phyloP scores from a whole-genome alignment of 2,113 vertebrate species.

The Smithornis capensis region DNA sequence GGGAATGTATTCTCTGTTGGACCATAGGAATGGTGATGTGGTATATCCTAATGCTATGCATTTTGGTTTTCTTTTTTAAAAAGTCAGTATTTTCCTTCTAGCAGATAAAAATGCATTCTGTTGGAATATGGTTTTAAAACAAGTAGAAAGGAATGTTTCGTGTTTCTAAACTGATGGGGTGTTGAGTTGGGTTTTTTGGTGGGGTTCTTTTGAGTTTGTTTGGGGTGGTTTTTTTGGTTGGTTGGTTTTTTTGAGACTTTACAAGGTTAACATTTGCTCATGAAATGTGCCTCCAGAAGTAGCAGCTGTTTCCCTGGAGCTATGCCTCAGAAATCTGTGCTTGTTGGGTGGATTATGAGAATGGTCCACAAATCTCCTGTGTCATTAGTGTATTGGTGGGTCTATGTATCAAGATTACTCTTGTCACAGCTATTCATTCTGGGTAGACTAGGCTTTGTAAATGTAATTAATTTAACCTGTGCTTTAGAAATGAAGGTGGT shows the following conservation, averaged over 20 bases:
- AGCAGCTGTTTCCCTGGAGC: neutral
- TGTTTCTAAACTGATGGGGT: neutral
- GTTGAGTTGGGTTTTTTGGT: too few species aligned
- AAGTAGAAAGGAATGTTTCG: neutral
- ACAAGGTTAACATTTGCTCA: neutral
- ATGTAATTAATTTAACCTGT: neutral
- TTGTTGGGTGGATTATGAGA: neutral
- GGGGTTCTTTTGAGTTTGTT: too few species aligned
- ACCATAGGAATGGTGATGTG: neutral
- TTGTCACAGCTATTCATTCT: neutral
- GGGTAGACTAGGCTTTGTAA: neutral
- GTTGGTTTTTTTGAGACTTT: neutral
- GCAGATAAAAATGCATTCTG: neutral
- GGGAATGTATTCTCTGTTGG: neutral
- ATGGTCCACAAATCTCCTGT: neutral
- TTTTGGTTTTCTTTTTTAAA: neutral
- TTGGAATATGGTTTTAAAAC: neutral
- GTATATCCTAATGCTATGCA: neutral
- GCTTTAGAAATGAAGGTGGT: conserved; percentile 32
- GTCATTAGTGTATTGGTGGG: neutral
- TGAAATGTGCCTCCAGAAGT: neutral
- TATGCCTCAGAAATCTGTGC: neutral
- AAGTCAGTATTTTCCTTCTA: neutral
- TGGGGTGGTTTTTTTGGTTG: neutral
- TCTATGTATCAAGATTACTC: neutral